Conservation (phyloP, 2,113 vertebrate genomes). For the Marcusenius ussheri region DNA sequence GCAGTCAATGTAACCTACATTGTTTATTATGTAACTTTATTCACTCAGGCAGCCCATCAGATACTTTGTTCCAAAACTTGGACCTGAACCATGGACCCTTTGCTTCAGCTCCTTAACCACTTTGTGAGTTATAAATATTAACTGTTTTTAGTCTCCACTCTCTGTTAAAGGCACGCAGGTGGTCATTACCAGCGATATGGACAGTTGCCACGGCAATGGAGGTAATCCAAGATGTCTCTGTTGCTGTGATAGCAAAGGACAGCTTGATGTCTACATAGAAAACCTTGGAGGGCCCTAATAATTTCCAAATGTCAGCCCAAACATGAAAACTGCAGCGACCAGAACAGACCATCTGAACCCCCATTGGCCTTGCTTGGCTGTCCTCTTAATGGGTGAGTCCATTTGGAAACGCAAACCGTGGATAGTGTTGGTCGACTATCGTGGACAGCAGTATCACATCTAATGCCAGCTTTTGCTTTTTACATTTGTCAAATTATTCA, state of each 20-base stretch:
- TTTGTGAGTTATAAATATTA: background rate
- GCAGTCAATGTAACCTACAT: background rate
- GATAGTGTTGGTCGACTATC: conserved; percentile 9
- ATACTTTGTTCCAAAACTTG: background rate
- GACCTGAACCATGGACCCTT: background rate
- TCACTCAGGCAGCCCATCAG: background rate
- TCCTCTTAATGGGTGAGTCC: conserved; percentile 25
- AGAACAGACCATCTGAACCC: conserved; percentile 51
- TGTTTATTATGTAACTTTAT: background rate
- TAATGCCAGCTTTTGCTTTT: background rate
- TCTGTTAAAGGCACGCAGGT: background rate
- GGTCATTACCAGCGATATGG: conserved; percentile 42
- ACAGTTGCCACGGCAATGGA: conserved; percentile 49
- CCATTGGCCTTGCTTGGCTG: conserved; percentile 14
- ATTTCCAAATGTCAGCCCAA: conserved; percentile 53
- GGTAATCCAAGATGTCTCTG: conserved; percentile 52
- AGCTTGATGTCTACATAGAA: conserved; percentile 49
- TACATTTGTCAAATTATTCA: background rate
- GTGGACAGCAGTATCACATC: conserved; percentile 11
- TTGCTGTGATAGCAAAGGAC: conserved; percentile 48
- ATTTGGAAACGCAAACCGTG: conserved; percentile 13
- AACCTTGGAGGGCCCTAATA: conserved; percentile 50
- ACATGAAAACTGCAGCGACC: conserved; percentile 48
- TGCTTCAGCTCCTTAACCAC: background rate
- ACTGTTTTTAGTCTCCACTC: background rate